Evolutionary conservation across 2,113 vertebrate species (phyloP).

Genomic region (Sula dactylatra): DNA sequence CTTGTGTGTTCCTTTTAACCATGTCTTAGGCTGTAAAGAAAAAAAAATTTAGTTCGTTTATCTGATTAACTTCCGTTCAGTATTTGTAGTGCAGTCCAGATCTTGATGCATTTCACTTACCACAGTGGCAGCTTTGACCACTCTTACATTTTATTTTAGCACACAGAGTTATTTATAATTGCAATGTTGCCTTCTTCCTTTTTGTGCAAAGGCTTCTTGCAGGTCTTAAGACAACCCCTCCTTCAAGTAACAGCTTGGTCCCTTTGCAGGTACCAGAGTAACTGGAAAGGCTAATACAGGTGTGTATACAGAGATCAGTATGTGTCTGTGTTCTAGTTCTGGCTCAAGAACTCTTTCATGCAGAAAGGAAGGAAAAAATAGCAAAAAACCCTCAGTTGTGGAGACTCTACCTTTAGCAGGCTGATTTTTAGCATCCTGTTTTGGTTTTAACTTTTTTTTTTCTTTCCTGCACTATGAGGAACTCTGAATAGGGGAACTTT

Average conservation of each 20-base stretch:
- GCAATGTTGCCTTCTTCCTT: not conserved
- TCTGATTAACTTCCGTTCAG: not conserved
- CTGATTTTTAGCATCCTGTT: constrained; percentile 55
- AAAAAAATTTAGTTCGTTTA: not conserved
- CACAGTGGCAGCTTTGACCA: not conserved
- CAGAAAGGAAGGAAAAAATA: not conserved
- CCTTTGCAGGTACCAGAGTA: not conserved
- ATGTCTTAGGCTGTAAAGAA: not conserved
- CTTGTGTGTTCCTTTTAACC: not conserved
- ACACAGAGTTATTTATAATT: not conserved
- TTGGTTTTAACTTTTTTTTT: constrained; percentile 16
- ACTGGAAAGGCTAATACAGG: not conserved
- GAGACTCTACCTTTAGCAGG: constrained; percentile 26
- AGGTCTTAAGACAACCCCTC: not conserved
- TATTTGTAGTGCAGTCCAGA: not conserved
- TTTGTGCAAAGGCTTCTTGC: not conserved
- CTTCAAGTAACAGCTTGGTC: not conserved
- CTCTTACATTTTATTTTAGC: not conserved
- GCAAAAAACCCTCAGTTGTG: not conserved
- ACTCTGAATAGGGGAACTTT: constrained; percentile 54
- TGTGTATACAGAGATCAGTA: not conserved
- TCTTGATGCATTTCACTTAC: not conserved
- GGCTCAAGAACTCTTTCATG: not conserved
- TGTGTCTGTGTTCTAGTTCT: not conserved
- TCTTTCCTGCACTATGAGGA: constrained; percentile 35